Conservation (phyloP, 2,797 vertebrate species). For the Halcyon smyrnensis region DNA sequence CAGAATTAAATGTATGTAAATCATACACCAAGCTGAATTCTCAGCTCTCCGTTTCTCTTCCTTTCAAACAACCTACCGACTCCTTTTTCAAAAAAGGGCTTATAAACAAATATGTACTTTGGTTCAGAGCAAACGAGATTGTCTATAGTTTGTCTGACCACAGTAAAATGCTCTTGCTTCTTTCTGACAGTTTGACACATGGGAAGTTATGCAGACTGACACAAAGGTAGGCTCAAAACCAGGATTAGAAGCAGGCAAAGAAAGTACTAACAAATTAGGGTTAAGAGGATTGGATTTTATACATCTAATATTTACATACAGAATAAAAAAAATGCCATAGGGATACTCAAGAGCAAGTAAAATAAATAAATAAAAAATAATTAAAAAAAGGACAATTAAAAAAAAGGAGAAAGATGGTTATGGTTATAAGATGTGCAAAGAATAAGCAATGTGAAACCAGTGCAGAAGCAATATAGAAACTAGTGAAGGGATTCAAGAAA, state of each 20-base stretch:
- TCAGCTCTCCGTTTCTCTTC: background rate
- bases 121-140: background rate
- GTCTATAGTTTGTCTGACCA: background rate
- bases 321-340: background rate
- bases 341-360: accelerated
- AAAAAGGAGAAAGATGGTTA: background rate
- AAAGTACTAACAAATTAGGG: background rate
- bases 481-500: background rate
- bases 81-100: background rate
- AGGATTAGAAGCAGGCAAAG: background rate
- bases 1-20: background rate
- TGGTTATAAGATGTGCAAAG: background rate
- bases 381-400: no score
- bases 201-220: background rate
- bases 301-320: background rate
- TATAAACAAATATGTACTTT: background rate
- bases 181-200: background rate
- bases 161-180: background rate
- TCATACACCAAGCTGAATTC: background rate
- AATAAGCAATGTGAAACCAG: background rate
- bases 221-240: background rate
- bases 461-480: background rate
- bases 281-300: background rate
- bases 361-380: background rate
- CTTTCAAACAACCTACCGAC: background rate